Evolutionary conservation across 2,113 vertebrate genomes (phyloP).

Genomic region (Grantiella picta): DNA sequence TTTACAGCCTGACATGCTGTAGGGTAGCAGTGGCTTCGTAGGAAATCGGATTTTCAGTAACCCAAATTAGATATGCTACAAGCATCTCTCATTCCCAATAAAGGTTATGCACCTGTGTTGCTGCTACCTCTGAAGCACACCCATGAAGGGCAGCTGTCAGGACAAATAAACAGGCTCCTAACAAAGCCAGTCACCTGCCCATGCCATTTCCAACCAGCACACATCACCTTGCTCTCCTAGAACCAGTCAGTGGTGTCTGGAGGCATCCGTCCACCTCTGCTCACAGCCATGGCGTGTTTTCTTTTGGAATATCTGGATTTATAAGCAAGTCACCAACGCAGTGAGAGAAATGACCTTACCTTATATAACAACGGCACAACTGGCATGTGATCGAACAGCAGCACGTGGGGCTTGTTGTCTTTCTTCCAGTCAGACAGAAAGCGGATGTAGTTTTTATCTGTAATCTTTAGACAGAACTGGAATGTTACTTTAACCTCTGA

Average conservation of each 20-base stretch:
- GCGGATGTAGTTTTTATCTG: constrained; percentile 84
- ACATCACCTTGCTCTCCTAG: background rate
- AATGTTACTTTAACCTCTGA: background rate
- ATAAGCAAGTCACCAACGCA: accelerated
- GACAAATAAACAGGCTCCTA: background rate
- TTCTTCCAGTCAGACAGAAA: constrained; percentile 92
- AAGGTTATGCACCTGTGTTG: background rate
- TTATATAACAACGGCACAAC: constrained; percentile 85
- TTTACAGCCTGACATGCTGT: background rate
- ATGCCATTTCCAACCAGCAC: accelerated
- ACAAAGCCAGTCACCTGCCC: background rate
- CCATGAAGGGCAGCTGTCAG: no score
- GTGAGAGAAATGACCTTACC: constrained; percentile 57
- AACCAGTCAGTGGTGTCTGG: background rate
- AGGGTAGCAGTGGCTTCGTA: background rate
- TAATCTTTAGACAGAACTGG: constrained; percentile 77
- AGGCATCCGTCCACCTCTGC: background rate
- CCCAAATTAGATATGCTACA: background rate
- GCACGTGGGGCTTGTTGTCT: constrained; percentile 91
- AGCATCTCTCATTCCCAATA: background rate
- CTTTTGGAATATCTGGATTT: no score
- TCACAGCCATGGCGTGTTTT: accelerated
- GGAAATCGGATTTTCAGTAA: background rate
- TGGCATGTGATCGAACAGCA: constrained; percentile 90
- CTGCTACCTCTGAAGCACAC: background rate